phyloP scores from a whole-genome alignment of 2,888 invertebrate species.

The Heliconius sara region DNA sequence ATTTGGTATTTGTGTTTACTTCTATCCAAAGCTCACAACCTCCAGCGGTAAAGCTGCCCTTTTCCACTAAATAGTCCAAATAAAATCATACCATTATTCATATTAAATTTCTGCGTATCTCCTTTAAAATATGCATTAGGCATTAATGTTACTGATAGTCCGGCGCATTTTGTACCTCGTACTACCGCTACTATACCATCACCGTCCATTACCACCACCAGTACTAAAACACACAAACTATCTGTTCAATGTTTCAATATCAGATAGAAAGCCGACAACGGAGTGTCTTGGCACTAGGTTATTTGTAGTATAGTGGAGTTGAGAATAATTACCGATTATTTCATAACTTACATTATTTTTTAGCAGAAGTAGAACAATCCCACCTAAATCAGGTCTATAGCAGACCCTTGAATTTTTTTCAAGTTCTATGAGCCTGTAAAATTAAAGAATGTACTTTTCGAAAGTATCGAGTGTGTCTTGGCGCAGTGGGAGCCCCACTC shows the following conservation, averaged over 20 bases:
- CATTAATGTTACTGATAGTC: background rate
- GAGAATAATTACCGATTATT: background rate
- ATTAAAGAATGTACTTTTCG: too few relatives aligned
- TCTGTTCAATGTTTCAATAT: background rate
- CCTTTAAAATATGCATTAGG: background rate
- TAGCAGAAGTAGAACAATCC: slow-evolving; percentile 21
- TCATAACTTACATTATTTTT: slow-evolving; percentile 20
- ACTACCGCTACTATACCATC: slow-evolving; percentile 15
- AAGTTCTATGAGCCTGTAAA: slow-evolving; percentile 25
- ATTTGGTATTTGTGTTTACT: too few relatives aligned
- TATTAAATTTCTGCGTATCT: background rate
- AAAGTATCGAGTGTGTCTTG: too few relatives aligned
- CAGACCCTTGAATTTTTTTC: slow-evolving; percentile 34
- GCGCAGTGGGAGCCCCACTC: too few relatives aligned
- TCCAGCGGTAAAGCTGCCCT: background rate
- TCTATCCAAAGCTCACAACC: too few relatives aligned
- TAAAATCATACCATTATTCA: background rate
- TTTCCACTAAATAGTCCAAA: background rate
- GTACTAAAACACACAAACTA: background rate
- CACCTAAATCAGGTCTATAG: slow-evolving; percentile 36
- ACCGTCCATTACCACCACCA: slow-evolving; percentile 13
- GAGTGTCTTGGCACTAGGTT: background rate
- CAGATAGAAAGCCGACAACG: too few relatives aligned
- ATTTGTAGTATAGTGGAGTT: background rate
- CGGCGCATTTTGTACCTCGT: background rate